A percentile compares a stretch with the other conserved stretches of the same genome.
Evolutionary conservation across 2,113 vertebrate genomes (phyloP).

Genomic region (Glaucomys volans): DNA sequence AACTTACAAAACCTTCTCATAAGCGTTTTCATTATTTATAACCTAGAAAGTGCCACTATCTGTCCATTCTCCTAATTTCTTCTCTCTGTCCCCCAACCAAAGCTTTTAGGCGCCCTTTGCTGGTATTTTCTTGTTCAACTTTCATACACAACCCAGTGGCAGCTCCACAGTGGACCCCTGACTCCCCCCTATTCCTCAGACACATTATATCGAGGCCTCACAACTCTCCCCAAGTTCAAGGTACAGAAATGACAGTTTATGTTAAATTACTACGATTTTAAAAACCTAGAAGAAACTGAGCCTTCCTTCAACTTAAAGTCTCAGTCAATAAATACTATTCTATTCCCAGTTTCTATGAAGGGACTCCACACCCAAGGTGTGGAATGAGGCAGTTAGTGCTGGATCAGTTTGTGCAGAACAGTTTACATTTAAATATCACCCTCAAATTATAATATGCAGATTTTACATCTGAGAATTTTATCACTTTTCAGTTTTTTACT

Average conservation of each 20-base stretch:
- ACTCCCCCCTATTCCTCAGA: neutral
- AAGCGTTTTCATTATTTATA: neutral
- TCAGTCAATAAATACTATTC: neutral
- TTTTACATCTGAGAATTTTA: neutral
- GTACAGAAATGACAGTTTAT: neutral
- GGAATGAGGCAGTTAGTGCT: neutral
- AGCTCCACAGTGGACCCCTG: neutral
- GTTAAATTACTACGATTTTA: neutral
- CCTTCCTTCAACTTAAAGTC: neutral
- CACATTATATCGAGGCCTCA: neutral
- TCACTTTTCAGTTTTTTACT: neutral
- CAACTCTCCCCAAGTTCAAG: neutral
- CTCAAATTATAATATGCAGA: neutral
- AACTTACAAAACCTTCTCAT: neutral
- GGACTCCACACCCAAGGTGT: rapidly evolving
- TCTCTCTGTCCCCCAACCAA: neutral
- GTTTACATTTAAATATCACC: neutral
- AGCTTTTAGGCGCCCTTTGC: neutral
- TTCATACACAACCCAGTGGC: neutral
- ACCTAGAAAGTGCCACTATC: neutral
- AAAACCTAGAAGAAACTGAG: neutral
- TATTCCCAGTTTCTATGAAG: neutral
- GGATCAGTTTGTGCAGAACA: neutral
- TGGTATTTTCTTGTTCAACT: neutral
- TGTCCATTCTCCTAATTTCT: neutral